A percentile compares a stretch with the other conserved stretches of the same genome.
phyloP scores from a whole-genome alignment of 64 coral and sea anemone species.

The Porites australiensis region DNA sequence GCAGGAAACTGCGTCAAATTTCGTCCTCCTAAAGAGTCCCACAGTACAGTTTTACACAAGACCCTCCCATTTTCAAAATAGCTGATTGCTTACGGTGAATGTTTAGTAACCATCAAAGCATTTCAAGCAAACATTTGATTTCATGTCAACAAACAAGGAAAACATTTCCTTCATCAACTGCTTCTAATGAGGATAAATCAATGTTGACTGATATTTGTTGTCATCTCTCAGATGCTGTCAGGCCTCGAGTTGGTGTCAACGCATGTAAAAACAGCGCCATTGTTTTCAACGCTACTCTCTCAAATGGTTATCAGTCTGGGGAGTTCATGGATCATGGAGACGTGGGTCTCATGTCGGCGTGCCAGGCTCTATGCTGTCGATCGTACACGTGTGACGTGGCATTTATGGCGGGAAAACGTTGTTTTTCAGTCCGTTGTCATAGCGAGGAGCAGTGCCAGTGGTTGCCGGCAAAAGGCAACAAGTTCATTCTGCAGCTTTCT shows the following conservation, averaged over 20 bases:
- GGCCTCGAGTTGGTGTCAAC: not conserved
- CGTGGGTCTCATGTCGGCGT: constrained; percentile 57
- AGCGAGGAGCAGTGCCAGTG: constrained; percentile 68
- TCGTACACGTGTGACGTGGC: constrained; percentile 72
- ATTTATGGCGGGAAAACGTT: constrained; percentile 78
- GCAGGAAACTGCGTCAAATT: too few species aligned
- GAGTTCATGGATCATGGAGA: constrained; percentile 69
- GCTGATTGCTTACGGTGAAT: too few species aligned
- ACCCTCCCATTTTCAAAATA: too few species aligned
- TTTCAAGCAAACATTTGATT: too few species aligned
- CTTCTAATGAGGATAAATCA: too few species aligned
- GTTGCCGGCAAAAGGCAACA: constrained; percentile 45
- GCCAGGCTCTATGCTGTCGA: constrained; percentile 74
- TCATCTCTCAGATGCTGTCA: not conserved
- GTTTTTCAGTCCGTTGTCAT: constrained; percentile 79
- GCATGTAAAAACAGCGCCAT: constrained; percentile 77
- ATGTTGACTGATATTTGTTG: not conserved
- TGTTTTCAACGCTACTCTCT: constrained; percentile 80
- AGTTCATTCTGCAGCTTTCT: constrained; percentile 75
- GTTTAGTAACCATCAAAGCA: too few species aligned
- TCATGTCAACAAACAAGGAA: too few species aligned
- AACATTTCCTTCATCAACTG: too few species aligned
- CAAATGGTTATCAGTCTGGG: constrained; percentile 65
- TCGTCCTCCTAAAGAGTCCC: too few species aligned
- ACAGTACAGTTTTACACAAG: too few species aligned